Evolutionary conservation across 2,113 vertebrate genomes (phyloP).

Genomic region (Neopipo cinnamomea): DNA sequence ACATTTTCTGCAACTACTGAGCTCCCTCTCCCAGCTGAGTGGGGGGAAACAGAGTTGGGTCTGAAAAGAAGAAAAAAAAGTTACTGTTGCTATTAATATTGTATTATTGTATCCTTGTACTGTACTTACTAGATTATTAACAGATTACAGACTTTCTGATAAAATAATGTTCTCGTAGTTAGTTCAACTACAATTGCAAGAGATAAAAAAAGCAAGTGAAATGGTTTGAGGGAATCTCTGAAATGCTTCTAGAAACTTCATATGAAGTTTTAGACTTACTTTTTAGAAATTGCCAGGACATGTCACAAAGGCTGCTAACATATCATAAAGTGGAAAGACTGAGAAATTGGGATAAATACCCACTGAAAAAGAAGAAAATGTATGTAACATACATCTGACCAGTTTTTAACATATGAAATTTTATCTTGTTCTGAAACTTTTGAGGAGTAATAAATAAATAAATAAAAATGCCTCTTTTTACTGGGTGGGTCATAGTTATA

Average conservation of each 20-base stretch:
- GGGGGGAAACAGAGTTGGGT: neutral
- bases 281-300: neutral
- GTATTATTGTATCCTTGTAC: neutral
- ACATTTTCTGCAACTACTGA: neutral
- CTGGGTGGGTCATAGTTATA: rapidly evolving
- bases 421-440: neutral
- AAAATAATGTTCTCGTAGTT: neutral
- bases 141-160: neutral
- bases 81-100: neutral
- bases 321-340: neutral
- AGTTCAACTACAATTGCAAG: neutral
- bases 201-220: neutral
- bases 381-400: neutral
- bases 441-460: neutral
- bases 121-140: neutral
- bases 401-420: neutral
- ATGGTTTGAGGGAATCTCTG: neutral
- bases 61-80: neutral
- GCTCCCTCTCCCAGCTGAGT: neutral
- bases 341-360: neutral
- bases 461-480: neutral
- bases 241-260: neutral
- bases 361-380: neutral
- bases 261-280: neutral
- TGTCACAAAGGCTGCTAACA: neutral